Evolutionary conservation across 2,888 invertebrate species (phyloP).

Genomic region (Acanthopleura granulata): DNA sequence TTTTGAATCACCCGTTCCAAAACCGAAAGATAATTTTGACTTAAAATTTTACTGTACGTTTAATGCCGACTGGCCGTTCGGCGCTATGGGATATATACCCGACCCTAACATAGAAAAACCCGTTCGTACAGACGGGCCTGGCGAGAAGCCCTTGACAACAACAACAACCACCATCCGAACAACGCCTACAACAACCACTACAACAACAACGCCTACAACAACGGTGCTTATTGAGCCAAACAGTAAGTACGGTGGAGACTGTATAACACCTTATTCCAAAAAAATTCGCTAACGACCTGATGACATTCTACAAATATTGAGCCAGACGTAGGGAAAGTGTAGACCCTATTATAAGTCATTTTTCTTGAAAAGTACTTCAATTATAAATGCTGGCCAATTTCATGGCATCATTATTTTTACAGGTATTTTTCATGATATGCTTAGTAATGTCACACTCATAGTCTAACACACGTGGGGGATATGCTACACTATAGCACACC

Average conservation of each 20-base stretch:
- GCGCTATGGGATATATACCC: neutral
- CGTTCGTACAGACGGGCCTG: neutral
- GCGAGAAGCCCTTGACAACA: neutral
- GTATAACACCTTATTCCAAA: too few species aligned
- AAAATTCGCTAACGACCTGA: too few species aligned
- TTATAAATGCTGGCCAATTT: too few species aligned
- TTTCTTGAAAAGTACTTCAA: too few species aligned
- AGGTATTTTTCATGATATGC: too few species aligned
- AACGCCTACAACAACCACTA: constrained; percentile 10
- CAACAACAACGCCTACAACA: constrained; percentile 12
- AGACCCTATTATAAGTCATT: too few species aligned
- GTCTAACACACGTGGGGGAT: too few species aligned
- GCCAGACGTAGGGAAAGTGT: too few species aligned
- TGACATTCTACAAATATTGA: too few species aligned
- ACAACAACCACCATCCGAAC: constrained; percentile 6
- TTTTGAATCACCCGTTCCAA: neutral
- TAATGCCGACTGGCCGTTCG: constrained; percentile 2
- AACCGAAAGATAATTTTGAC: neutral
- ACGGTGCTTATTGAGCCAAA: constrained; percentile 7
- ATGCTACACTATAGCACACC: too few species aligned
- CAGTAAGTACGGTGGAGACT: neutral
- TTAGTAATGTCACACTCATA: too few species aligned
- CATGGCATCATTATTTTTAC: too few species aligned
- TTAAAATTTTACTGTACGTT: constrained; percentile 4
- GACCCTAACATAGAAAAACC: neutral